phyloP scores from a whole-genome alignment of 2,888 invertebrate genomes.

The Synergus gifuensis region DNA sequence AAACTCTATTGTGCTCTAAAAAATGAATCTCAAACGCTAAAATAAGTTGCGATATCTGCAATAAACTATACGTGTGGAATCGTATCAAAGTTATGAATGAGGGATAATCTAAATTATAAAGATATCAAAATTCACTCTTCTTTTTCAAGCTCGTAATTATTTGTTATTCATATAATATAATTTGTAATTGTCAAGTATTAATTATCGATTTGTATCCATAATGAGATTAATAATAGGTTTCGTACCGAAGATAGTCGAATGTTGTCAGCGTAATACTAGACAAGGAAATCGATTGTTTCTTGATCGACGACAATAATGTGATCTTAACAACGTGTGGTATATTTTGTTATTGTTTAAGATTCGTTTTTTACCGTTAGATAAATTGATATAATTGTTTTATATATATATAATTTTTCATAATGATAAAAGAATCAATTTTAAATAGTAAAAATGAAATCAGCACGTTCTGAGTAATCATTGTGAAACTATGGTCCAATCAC shows the following conservation, averaged over 20 bases:
- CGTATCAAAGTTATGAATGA: neutral
- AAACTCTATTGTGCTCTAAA: neutral
- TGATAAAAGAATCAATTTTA: conserved; percentile 10
- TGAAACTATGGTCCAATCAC: conserved; percentile 58
- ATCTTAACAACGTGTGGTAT: conserved; percentile 72
- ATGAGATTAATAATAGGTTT: conserved; percentile 47
- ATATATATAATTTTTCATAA: conserved; percentile 38
- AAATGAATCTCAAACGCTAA: neutral
- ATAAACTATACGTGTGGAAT: no score
- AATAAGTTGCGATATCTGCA: neutral
- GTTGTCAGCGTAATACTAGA: conserved; percentile 51
- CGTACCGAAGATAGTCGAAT: conserved; percentile 47
- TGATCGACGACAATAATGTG: conserved; percentile 67
- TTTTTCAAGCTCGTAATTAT: neutral
- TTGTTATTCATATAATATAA: neutral
- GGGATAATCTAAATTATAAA: neutral
- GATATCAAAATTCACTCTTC: neutral
- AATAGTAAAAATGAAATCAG: conserved; percentile 24
- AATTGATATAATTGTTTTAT: conserved; percentile 67
- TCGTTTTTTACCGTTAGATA: conserved; percentile 68
- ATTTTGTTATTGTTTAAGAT: conserved; percentile 73
- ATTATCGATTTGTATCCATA: conserved; percentile 5
- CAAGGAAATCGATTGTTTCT: conserved; percentile 47
- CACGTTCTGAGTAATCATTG: conserved; percentile 49
- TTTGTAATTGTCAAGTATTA: neutral